These are phyloP conservation scores for Cataglyphis livida DNA, from an alignment of 2,888 invertebrate genomes.

Conservation along the genomic window DNA sequence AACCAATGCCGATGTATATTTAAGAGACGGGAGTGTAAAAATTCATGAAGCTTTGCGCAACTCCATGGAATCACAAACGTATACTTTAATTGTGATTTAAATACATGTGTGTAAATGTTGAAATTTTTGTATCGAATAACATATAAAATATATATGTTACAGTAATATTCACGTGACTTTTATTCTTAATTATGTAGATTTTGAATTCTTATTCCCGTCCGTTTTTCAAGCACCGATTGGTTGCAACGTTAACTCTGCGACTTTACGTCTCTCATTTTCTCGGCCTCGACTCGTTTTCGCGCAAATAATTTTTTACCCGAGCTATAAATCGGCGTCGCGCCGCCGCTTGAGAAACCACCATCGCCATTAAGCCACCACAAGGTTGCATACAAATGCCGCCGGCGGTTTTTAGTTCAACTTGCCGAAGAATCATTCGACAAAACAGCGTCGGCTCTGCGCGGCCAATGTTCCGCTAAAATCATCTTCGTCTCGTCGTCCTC, in stretches of 20 bases:
- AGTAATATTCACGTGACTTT: neutral
- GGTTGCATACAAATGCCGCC: conserved; percentile 40
- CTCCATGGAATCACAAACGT: neutral
- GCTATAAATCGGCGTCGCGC: conserved; percentile 19
- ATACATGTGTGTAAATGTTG: neutral
- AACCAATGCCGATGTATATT: conserved; percentile 7
- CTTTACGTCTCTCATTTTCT: conserved; percentile 12
- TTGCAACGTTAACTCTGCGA: neutral
- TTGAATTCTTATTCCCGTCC: neutral
- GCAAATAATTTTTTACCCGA: conserved; percentile 1
- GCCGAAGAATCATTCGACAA: conserved; percentile 31
- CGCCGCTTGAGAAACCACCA: conserved; percentile 26
- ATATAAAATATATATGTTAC: neutral
- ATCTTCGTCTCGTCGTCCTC: neutral
- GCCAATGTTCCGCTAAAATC: conserved; percentile 60
- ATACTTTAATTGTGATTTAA: neutral
- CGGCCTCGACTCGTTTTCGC: neutral
- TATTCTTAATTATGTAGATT: neutral
- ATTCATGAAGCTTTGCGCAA: neutral
- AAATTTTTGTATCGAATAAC: neutral
- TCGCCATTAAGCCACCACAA: conserved; percentile 41
- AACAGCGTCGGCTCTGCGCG: conserved; percentile 26
- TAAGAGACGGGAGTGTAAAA: neutral
- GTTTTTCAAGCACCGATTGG: neutral
- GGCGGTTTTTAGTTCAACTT: conserved; percentile 36